Evolutionary conservation across 2,797 vertebrate species (phyloP).

Genomic region (Coracias cyanogaster): DNA sequence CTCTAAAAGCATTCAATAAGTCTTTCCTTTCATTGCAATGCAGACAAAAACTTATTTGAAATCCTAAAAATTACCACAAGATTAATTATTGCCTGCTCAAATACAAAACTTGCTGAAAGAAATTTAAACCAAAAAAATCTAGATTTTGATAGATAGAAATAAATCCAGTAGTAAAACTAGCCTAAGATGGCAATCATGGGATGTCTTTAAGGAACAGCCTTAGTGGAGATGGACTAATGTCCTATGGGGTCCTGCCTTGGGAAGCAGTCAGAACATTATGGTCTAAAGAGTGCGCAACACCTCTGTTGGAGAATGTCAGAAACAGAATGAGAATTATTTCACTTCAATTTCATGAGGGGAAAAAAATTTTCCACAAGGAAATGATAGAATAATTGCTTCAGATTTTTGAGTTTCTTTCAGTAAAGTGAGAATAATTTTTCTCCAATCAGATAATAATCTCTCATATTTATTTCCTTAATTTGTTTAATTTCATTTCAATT

Average conservation of each 20-base stretch:
- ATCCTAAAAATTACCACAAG: not conserved
- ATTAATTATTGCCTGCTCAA: not conserved
- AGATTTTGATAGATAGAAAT: not conserved
- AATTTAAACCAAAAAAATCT: not conserved
- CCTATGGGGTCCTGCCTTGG: not conserved
- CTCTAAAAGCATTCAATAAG: not conserved
- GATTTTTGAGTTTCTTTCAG: not conserved
- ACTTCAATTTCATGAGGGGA: not conserved
- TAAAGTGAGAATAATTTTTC: not conserved
- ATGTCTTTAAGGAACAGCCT: not conserved
- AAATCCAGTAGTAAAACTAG: not conserved
- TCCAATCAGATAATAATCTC: not conserved
- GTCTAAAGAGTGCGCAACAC: accelerated
- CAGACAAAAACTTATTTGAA: not conserved
- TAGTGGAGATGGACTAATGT: not conserved
- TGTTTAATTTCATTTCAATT: not conserved
- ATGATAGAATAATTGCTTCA: not conserved
- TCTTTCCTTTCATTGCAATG: not conserved
- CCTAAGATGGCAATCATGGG: accelerated
- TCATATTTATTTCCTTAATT: not conserved
- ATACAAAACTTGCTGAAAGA: not conserved
- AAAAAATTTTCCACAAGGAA: not conserved
- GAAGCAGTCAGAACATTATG: not conserved
- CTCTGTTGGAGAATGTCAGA: not conserved
- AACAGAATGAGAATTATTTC: not conserved